Evolutionary conservation across 2,888 invertebrate species (phyloP).

Genomic region (Thelaira solivaga): DNA sequence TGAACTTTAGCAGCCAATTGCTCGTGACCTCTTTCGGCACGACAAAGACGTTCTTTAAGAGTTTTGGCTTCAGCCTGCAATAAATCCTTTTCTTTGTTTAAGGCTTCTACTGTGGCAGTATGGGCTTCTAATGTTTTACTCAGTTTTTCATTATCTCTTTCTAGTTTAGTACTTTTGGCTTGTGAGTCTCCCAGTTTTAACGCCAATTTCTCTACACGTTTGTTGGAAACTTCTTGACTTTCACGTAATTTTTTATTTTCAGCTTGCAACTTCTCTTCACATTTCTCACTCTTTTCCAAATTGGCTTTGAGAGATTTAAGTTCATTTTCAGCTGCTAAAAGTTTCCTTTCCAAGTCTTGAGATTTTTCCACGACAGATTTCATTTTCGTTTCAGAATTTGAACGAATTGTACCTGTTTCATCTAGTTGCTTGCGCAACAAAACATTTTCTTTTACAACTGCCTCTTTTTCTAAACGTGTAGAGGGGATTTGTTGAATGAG

Average conservation of each 20-base stretch:
- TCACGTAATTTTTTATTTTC: constrained; percentile 65
- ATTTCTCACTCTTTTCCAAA: constrained; percentile 55
- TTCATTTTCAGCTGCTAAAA: constrained; percentile 61
- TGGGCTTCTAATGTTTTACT: constrained; percentile 54
- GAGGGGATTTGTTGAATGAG: constrained; percentile 66
- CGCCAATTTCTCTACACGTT: constrained; percentile 68
- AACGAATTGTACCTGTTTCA: constrained; percentile 50
- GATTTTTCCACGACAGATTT: constrained; percentile 62
- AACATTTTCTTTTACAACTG: constrained; percentile 60
- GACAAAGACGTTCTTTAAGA: constrained; percentile 63
- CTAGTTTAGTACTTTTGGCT: constrained; percentile 64
- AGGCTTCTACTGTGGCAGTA: constrained; percentile 49
- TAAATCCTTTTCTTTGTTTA: constrained; percentile 63
- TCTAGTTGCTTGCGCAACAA: constrained; percentile 59
- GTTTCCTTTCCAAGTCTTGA: constrained; percentile 61
- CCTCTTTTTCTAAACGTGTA: constrained; percentile 65
- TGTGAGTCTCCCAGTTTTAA: constrained; percentile 68
- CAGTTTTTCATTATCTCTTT: constrained; percentile 66
- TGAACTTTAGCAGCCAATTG: constrained; percentile 63
- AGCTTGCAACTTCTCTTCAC: constrained; percentile 48
- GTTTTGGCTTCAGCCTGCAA: constrained; percentile 63
- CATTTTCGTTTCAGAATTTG: constrained; percentile 57
- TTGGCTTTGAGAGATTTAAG: constrained; percentile 62
- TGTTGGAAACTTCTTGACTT: constrained; percentile 56
- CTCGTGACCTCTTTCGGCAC: constrained; percentile 63